A percentile compares a stretch with the other conserved stretches of the same genome.
Evolutionary conservation across 2,888 invertebrate genomes (phyloP).

Genomic region (Drosophila borborema): DNA sequence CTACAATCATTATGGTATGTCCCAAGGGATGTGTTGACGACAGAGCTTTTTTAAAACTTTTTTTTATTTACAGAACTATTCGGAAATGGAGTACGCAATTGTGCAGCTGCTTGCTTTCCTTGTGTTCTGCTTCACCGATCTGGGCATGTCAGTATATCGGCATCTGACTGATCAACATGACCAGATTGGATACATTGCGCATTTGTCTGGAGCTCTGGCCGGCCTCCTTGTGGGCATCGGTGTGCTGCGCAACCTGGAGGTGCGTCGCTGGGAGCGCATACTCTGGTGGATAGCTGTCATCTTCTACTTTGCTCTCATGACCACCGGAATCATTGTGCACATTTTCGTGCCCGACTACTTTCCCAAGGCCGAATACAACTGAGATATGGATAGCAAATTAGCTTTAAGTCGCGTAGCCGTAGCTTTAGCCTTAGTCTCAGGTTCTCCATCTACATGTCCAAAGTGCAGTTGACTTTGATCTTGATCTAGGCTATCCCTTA

Average conservation of each 20-base stretch:
- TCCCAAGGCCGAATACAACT: constrained; percentile 83
- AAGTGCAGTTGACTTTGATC: constrained; percentile 58
- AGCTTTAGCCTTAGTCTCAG: constrained; percentile 41
- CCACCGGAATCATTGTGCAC: constrained; percentile 90
- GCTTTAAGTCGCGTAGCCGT: constrained; percentile 31
- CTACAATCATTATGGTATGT: constrained; percentile 92
- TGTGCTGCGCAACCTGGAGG: constrained; percentile 92
- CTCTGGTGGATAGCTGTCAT: constrained; percentile 93
- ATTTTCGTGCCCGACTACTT: constrained; percentile 88
- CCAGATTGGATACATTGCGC: constrained; percentile 97
- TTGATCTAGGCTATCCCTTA: constrained; percentile 29
- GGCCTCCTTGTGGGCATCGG: constrained; percentile 93
- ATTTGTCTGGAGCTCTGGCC: constrained; percentile 95
- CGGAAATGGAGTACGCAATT: constrained; percentile 97
- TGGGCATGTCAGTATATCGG: constrained; percentile 96
- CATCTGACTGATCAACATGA: constrained; percentile 90
- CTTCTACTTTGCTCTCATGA: constrained; percentile 89
- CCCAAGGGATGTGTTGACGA: no score
- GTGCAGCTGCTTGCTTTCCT: constrained; percentile 93
- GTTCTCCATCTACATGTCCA: constrained; percentile 44
- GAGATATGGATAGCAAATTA: constrained; percentile 26
- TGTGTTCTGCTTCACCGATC: constrained; percentile 92
- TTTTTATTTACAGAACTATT: constrained; percentile 92
- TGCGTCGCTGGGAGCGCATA: constrained; percentile 91
- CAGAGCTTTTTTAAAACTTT: not conserved